phyloP scores from a whole-genome alignment of 2,888 invertebrate genomes.

The Entomobrya multifasciata region DNA sequence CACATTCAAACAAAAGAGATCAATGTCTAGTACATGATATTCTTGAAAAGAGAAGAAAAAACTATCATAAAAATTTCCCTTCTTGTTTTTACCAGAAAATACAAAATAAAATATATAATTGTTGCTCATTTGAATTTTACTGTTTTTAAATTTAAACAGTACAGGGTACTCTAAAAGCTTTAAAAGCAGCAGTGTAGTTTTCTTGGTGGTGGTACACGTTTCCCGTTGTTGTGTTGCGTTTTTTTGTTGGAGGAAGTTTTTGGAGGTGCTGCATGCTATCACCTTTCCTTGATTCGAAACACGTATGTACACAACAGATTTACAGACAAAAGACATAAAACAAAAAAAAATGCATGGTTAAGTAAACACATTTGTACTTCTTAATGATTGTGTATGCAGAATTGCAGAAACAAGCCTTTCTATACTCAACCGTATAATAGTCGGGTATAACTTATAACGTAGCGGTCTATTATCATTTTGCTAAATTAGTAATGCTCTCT shows the following conservation, averaged over 20 bases:
- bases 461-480: background rate
- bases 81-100: constrained; percentile 3
- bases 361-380: constrained; percentile 50
- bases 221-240: constrained; percentile 17
- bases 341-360: constrained; percentile 64
- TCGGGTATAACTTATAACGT: too few relatives aligned
- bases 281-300: constrained; percentile 3
- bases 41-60: background rate
- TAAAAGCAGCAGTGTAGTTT: background rate
- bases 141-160: constrained; percentile 2
- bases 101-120: background rate
- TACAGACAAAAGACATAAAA: background rate
- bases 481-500: background rate
- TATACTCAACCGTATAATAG: background rate
- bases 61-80: background rate
- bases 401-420: background rate
- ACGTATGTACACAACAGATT: constrained; percentile 25
- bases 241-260: constrained; percentile 19
- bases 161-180: too few relatives aligned
- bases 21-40: constrained; percentile 28
- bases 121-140: constrained; percentile 19
- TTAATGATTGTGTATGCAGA: constrained; percentile 9
- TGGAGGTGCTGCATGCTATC: constrained; percentile 22
- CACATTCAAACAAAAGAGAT: background rate
- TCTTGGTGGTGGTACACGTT: background rate